Conservation (phyloP, 1,140 invertebrate species). For the Globodera ellingtonae region DNA sequence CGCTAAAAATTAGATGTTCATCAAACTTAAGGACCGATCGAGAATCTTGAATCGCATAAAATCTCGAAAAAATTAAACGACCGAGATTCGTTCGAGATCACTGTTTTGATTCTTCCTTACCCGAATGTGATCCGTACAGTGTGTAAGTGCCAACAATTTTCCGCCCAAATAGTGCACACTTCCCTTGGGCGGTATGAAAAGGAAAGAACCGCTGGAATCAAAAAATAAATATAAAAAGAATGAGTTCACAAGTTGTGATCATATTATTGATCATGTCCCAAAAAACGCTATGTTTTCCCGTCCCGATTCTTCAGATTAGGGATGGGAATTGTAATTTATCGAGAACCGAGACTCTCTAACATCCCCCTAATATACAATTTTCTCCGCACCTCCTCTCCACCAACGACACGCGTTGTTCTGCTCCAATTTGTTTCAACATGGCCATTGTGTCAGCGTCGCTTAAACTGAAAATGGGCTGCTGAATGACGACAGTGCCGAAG, state of each 20-base stretch:
- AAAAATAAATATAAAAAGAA: background rate
- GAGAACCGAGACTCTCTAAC: too few species aligned
- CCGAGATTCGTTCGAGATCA: too few species aligned
- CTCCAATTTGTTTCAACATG: background rate
- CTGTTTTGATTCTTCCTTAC: background rate
- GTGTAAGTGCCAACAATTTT: background rate
- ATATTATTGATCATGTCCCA: too few species aligned
- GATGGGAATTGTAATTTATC: too few species aligned
- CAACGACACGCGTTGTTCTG: background rate
- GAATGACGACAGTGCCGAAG: background rate
- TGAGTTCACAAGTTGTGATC: too few species aligned
- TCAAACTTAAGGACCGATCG: too few species aligned
- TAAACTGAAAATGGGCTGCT: background rate
- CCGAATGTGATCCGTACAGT: background rate
- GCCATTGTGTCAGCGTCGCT: background rate
- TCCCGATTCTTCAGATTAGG: too few species aligned
- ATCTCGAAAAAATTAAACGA: too few species aligned
- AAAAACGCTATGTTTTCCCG: too few species aligned
- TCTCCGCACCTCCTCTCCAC: background rate
- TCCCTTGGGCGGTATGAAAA: background rate
- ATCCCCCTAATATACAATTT: too few species aligned
- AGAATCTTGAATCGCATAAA: too few species aligned
- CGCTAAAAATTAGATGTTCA: too few species aligned
- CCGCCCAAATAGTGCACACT: background rate
- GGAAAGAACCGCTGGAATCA: background rate